A percentile compares a stretch with the other conserved stretches of the same genome.
phyloP scores from a whole-genome alignment of 2,113 vertebrate species.

The Otis tarda region DNA sequence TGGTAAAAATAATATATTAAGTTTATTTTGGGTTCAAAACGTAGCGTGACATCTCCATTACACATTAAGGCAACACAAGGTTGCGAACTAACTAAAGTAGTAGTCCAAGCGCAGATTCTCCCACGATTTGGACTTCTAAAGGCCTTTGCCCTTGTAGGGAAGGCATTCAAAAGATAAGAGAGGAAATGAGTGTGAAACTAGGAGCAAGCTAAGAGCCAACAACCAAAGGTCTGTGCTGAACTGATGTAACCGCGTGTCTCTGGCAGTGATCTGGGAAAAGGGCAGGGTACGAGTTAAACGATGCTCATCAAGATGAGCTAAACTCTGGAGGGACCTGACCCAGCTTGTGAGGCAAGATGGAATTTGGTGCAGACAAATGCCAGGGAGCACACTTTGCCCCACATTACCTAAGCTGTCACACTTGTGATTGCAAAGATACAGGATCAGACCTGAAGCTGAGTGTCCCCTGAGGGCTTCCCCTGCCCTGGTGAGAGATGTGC shows the following conservation, averaged over 20 bases:
- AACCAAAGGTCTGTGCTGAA: background rate
- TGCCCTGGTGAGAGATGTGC: background rate
- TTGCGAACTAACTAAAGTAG: background rate
- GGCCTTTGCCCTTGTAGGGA: background rate
- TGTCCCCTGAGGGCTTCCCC: background rate
- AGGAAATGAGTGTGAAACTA: background rate
- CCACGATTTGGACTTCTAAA: background rate
- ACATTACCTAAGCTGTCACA: background rate
- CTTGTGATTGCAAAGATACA: background rate
- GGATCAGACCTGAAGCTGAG: conserved; percentile 38
- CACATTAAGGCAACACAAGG: background rate
- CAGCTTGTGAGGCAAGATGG: conserved; percentile 25
- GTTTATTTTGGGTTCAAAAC: background rate
- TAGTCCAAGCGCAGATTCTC: background rate
- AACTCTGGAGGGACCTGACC: conserved; percentile 39
- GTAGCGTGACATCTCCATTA: background rate
- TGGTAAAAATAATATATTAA: background rate
- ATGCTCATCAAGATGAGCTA: conserved; percentile 9
- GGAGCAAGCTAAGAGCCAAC: background rate
- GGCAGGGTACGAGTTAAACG: background rate
- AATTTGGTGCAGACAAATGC: background rate
- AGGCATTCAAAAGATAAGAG: background rate
- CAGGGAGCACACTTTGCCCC: background rate
- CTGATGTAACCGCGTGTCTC: background rate
- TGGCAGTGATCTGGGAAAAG: background rate